Base-by-base conservation (phyloP, 2,888 invertebrate genomes). In the Nomada goodeniana region DNA sequence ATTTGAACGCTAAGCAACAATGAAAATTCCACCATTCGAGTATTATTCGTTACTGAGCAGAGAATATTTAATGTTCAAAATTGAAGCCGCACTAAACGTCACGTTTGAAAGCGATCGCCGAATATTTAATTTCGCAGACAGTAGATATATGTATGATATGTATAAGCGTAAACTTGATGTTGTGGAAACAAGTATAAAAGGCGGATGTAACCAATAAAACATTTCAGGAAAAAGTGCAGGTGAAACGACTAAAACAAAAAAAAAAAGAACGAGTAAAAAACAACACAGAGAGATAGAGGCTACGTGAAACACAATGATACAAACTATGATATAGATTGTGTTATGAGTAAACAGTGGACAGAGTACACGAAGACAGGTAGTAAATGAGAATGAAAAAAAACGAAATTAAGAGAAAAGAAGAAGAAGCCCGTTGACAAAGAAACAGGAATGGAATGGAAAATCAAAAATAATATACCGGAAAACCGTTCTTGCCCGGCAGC, bases 401-500 rank as follows among this genome's bases (percentile, higher is more conserved):
- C n/a, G 11, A n/a, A 47, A 26, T 11, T 36, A 36, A 36, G 15
- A 29, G 18, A 15, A 60, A 36, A 20, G 20, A 53, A 70, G 42
- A 61, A 70, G 42, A 61, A 67, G 70, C 80, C 26, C 76, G 69
- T 67, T 44, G 80, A 76, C 68, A 75, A 88, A 88, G 82, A 86
- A 82, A 75, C 82, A 78, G 74, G 83, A 82, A 72, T 84, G 77
- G 90, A 91, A 91, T 92, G 93, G 93, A 93, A 92, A 94, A 94
- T 94, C 92, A 94, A 94, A 94, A 94, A 94, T 94, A 94, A 95
- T 95, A 95, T 96, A 98, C 98, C 96, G 98, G 98, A 96, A 97
- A 97, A 95, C 97, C 98, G 94, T 97, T 97, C 95, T 97, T 97
- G 94, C 97, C 97, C 91, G 97, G 96, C 92, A 97, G 96, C 94